phyloP scores from a whole-genome alignment of 2,797 vertebrate genomes.

The Xerus rutilus region DNA sequence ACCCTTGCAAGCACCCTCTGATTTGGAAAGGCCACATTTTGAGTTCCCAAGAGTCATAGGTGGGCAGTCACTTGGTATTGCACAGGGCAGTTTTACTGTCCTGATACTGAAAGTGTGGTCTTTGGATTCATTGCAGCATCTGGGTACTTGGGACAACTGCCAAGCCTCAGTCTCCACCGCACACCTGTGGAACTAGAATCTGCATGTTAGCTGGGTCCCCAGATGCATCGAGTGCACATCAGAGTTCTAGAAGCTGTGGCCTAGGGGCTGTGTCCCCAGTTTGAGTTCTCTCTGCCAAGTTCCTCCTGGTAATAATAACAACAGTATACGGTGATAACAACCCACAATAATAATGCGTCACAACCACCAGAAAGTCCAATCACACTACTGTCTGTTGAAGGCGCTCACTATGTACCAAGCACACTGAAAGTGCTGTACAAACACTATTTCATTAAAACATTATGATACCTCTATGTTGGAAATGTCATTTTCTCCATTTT shows the following conservation, averaged over 20 bases:
- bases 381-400: not conserved
- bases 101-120: not conserved
- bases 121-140: not conserved
- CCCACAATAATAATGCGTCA: too few relatives aligned
- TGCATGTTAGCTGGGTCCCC: not conserved
- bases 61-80: rapidly evolving
- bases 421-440: not conserved
- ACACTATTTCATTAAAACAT: not conserved
- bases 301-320: not conserved
- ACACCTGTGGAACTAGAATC: not conserved
- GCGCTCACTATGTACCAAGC: too few relatives aligned
- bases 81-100: not conserved
- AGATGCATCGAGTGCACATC: rapidly evolving
- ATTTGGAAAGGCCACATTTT: not conserved
- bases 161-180: not conserved
- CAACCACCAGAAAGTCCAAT: not conserved
- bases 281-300: not conserved
- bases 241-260: not conserved
- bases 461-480: not conserved
- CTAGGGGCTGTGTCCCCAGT: not conserved
- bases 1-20: not conserved
- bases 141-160: not conserved
- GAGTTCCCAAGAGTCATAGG: not conserved
- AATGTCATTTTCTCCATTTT: slow-evolving; percentile 15
- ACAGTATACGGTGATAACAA: not conserved